Evolutionary conservation across 2,797 vertebrate species (phyloP).

Genomic region (Pachyuromys duprasi): DNA sequence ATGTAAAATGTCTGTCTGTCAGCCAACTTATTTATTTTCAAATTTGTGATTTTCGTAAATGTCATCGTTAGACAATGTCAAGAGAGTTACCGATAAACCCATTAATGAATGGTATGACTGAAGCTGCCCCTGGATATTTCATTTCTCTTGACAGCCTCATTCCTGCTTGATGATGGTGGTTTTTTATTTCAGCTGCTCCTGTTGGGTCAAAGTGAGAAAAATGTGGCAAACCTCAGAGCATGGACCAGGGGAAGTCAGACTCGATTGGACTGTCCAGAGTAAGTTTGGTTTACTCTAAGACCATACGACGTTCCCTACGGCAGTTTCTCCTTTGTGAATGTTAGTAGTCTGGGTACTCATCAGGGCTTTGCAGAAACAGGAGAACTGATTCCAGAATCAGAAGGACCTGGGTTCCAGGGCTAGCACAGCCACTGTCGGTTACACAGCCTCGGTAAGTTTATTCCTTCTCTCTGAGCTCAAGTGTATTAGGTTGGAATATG

Average conservation of each 20-base stretch:
- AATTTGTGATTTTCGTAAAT: constrained; percentile 73
- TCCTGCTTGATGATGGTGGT: constrained; percentile 1
- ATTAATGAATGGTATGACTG: constrained; percentile 66
- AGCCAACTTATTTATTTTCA: constrained; percentile 70
- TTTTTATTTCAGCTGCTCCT: constrained; percentile 64
- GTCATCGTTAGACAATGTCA: constrained; percentile 73
- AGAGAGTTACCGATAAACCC: constrained; percentile 68
- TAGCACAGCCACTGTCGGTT: not conserved
- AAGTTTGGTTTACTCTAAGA: not conserved
- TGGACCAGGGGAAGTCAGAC: not conserved
- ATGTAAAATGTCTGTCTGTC: constrained; percentile 75
- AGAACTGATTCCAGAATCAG: not conserved
- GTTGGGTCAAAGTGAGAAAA: constrained; percentile 33
- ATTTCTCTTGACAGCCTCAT: constrained; percentile 69
- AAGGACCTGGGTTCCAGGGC: not conserved
- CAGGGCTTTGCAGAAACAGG: not conserved
- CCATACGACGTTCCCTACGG: rapidly evolving
- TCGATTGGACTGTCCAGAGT: not conserved
- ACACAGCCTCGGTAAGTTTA: not conserved
- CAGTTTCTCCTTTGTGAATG: not conserved
- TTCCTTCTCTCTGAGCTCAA: not conserved
- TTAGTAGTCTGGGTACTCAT: not conserved
- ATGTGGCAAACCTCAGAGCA: not conserved
- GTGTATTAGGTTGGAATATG: not conserved
- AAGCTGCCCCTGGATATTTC: constrained; percentile 74